Percentiles rank a stretch among this genome's conserved stretches.
Evolutionary conservation across 2,113 vertebrate genomes (phyloP).

Genomic region (Jacana jacana): DNA sequence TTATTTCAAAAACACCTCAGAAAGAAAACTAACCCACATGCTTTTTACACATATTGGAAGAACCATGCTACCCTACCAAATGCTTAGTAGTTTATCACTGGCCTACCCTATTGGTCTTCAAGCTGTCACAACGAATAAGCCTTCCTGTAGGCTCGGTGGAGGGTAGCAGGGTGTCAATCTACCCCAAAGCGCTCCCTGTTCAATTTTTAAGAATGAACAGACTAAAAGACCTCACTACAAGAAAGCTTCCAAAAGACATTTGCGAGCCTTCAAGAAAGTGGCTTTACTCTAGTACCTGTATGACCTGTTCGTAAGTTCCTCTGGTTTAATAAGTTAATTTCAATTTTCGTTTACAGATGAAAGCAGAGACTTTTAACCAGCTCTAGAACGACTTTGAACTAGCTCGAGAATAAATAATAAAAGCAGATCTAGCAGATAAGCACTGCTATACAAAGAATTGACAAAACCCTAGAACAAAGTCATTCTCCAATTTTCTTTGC

Average conservation of each 20-base stretch:
- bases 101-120: neutral
- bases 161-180: no score
- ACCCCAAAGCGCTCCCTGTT: neutral
- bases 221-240: neutral
- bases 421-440: neutral
- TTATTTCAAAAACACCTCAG: neutral
- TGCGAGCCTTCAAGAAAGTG: neutral
- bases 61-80: neutral
- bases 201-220: neutral
- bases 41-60: neutral
- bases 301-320: neutral
- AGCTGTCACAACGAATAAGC: neutral
- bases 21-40: neutral
- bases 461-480: neutral
- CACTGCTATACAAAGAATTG: neutral
- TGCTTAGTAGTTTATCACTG: neutral
- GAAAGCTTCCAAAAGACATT: neutral
- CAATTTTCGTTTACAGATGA: neutral
- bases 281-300: neutral
- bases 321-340: neutral
- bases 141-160: neutral
- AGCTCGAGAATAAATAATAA: neutral
- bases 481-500: neutral
- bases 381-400: neutral
- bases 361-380: neutral